A percentile compares a stretch with the other conserved stretches of the same genome.
Evolutionary conservation across 2,113 vertebrate genomes (phyloP).

Genomic region (Cyphomyrus discorhynchus): DNA sequence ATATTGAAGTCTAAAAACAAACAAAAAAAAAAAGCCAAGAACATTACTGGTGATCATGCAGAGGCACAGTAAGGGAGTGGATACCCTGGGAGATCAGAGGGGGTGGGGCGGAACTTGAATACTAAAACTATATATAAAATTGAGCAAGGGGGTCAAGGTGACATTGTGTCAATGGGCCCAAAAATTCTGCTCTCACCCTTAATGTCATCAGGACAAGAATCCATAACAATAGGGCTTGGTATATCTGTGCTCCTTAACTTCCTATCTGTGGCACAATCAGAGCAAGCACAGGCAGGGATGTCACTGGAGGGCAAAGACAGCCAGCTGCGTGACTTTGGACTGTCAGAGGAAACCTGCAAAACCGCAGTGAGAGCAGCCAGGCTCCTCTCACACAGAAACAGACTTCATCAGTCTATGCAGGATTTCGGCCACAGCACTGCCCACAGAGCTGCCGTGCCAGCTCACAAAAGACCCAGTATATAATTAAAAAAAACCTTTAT

Average conservation of each 20-base stretch:
- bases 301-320: background rate
- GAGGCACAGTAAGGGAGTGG: background rate
- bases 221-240: background rate
- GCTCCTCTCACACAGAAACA: background rate
- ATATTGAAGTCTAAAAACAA: background rate
- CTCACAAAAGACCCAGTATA: background rate
- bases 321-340: background rate
- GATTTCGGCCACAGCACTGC: background rate
- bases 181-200: background rate
- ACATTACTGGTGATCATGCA: background rate
- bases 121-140: background rate
- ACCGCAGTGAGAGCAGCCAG: background rate
- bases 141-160: background rate
- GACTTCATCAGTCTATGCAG: background rate
- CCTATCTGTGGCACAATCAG: background rate
- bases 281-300: background rate
- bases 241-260: background rate
- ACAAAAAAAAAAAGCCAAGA: background rate
- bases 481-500: background rate
- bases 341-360: background rate
- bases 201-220: background rate
- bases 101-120: background rate
- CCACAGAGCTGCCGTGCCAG: background rate
- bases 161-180: background rate
- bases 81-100: background rate